Evolutionary conservation across 2,113 vertebrate species (phyloP).

Genomic region (Opisthocomus hoazin): DNA sequence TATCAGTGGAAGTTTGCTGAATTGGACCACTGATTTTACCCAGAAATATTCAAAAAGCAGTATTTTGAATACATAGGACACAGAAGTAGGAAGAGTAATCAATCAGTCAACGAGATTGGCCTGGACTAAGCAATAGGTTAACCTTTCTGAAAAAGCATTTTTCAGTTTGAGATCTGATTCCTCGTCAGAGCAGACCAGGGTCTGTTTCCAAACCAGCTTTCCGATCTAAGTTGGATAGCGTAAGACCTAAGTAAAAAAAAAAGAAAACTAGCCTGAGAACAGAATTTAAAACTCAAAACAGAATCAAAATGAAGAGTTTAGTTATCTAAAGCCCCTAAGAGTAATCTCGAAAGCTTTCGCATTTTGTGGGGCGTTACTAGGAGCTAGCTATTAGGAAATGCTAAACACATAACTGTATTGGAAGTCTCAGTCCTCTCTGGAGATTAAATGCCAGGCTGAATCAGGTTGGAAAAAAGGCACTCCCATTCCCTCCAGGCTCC

Average conservation of each 20-base stretch:
- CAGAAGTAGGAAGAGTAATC: background rate
- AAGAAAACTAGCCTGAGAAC: background rate
- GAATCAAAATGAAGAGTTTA: background rate
- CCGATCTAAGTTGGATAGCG: rapidly evolving
- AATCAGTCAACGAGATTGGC: background rate
- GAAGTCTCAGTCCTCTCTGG: slow-evolving; percentile 3
- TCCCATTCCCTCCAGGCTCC: background rate
- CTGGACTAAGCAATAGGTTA: background rate
- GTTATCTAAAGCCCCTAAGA: background rate
- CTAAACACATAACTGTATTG: slow-evolving; percentile 9
- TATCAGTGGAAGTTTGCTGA: background rate
- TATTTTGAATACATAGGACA: background rate
- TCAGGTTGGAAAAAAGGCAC: slow-evolving; percentile 10
- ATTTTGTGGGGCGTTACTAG: background rate
- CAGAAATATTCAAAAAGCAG: background rate
- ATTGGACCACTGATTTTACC: background rate
- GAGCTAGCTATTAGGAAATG: slow-evolving; percentile 4
- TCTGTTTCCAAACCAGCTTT: background rate
- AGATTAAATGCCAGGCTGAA: slow-evolving; percentile 50
- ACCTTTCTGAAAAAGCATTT: background rate
- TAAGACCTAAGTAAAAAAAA: background rate
- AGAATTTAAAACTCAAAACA: background rate
- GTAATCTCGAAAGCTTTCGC: background rate
- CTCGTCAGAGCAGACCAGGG: background rate
- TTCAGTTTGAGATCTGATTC: background rate